Base-by-base conservation (phyloP, 2,888 invertebrate species). In the Heliconius ismenius region DNA sequence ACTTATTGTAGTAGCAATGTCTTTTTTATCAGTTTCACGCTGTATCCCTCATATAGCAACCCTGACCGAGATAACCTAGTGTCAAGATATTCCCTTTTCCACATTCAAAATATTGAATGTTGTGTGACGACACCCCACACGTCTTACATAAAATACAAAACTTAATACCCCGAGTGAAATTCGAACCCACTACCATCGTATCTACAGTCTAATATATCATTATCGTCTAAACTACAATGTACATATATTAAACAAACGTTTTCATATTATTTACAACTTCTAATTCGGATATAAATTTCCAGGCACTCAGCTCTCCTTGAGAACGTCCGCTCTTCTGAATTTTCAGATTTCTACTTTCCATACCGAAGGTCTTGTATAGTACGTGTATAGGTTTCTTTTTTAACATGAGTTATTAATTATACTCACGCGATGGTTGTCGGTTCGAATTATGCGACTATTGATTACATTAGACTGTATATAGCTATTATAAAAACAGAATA, bases 321-420 rank as follows among this genome's bases (percentile, higher is more conserved):
- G 76, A 72, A 80, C 78, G 72, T 82, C 80, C 82, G 84, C 83
- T 84, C 82, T 78, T 83, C 82, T 77, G 73, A 81, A 82, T 82
- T 78, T 80, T 80, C 79, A 81, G 84, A 83, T 84, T 85, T 84
- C 85, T 82, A 83, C 83, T 84, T 84, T 84, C 83, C 78, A 81
- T 81, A 79, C 32, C 63, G 81, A 81, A 85, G 84, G 82, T 80
- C 81, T 83, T 80, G 81, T 64, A 83, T 49, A 49, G 49, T 21
- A 49, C 49, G 49, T 49, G 7, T 7, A 49, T 83, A 74, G 74
- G 74, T 83, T 83, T 83, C 82, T 76, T 79, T 81, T 70, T 58
- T 70, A 28, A n/a, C 21, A 21, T 58, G 54, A 49, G 32, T 54
- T 58, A 58, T 36, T 32, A 32, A 54, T 58, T 32, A 13, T 21